These are phyloP conservation scores for Chelonoidis abingdonii DNA, from an alignment of 2,113 vertebrate genomes.

Conservation along the genomic window DNA sequence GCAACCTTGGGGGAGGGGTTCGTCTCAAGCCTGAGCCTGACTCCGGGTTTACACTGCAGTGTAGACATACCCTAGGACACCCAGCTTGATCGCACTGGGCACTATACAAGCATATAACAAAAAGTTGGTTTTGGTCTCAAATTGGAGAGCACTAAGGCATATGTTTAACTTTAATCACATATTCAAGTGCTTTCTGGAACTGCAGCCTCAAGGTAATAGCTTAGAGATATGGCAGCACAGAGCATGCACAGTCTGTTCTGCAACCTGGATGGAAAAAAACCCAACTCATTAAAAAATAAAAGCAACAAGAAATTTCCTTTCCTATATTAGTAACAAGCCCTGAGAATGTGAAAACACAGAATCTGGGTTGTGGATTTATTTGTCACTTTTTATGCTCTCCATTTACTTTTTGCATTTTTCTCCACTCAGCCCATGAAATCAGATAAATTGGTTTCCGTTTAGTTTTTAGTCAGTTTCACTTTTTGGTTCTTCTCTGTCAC, in stretches of 20 bases:
- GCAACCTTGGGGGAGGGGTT: background rate
- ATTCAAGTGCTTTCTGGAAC: background rate
- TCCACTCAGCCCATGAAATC: background rate
- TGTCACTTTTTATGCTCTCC: background rate
- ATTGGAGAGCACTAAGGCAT: background rate
- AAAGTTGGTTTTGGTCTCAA: background rate
- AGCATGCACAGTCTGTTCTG: background rate
- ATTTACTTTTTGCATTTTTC: background rate
- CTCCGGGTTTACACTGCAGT: background rate
- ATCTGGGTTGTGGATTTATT: background rate
- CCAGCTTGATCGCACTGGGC: too few relatives aligned
- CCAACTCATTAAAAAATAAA: background rate
- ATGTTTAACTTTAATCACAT: background rate
- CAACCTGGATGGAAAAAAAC: background rate
- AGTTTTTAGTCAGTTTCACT: background rate
- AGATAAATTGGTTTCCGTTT: background rate
- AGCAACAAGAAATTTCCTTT: background rate
- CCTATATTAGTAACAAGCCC: background rate
- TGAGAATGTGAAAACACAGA: background rate
- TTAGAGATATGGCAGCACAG: background rate
- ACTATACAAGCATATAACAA: too few relatives aligned
- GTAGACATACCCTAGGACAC: background rate
- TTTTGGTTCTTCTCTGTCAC: fast-evolving
- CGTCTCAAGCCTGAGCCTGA: background rate
- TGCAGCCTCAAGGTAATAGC: background rate